Evolutionary conservation across 2,113 vertebrate genomes (phyloP).

Genomic region (Pituophis catenifer): DNA sequence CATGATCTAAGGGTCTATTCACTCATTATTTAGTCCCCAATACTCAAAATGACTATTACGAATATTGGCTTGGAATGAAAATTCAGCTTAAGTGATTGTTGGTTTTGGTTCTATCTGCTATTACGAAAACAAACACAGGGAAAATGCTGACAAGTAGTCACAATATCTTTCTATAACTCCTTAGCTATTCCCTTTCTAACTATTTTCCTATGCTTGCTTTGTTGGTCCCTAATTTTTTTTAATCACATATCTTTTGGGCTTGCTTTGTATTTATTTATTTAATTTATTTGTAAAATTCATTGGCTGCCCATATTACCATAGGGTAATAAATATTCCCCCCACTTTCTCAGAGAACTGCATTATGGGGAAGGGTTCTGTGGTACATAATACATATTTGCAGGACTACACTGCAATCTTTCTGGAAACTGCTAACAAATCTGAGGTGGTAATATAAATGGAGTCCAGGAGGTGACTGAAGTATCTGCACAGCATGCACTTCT

Average conservation of each 20-base stretch:
- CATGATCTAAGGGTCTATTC: not conserved
- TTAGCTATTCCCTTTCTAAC: not conserved
- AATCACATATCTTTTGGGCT: not conserved
- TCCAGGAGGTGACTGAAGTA: not conserved
- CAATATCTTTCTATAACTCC: not conserved
- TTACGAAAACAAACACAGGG: not conserved
- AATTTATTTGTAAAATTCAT: too few species aligned
- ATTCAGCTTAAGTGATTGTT: not conserved
- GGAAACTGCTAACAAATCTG: not conserved
- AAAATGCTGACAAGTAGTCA: not conserved
- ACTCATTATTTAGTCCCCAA: not conserved
- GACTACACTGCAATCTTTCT: not conserved
- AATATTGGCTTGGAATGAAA: not conserved
- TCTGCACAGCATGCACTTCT: not conserved
- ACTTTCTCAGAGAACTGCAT: too few species aligned
- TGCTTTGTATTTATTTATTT: not conserved
- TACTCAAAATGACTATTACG: not conserved
- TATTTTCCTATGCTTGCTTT: not conserved
- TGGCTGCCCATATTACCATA: too few species aligned
- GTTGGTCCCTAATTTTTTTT: not conserved
- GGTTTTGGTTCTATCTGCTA: not conserved
- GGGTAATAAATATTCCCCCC: too few species aligned
- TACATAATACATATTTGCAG: not conserved
- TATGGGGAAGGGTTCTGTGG: too few species aligned
- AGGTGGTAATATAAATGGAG: not conserved